A percentile compares a stretch with the other conserved stretches of the same genome.
phyloP scores from a whole-genome alignment of 2,888 invertebrate species.

The Meloe dianella region DNA sequence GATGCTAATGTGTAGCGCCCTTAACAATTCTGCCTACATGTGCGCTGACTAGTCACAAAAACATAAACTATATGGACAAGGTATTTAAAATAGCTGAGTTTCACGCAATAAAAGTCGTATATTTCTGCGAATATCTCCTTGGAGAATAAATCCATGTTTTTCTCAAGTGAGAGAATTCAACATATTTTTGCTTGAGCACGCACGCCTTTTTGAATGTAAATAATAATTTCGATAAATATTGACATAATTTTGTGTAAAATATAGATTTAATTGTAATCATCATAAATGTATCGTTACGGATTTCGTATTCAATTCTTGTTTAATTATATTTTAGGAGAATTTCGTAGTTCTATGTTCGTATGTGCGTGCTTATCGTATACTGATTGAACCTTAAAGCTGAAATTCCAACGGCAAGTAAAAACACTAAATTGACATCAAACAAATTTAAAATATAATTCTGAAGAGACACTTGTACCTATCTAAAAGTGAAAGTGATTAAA shows the following conservation, averaged over 20 bases:
- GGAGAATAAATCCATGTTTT: background rate
- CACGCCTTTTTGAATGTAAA: background rate
- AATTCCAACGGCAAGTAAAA: background rate
- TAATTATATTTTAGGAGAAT: background rate
- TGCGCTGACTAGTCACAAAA: no score
- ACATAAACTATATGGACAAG: background rate
- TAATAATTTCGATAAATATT: background rate
- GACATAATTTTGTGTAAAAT: background rate
- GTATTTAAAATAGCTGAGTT: background rate
- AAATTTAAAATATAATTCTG: background rate
- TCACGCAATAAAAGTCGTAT: background rate
- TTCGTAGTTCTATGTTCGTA: no score
- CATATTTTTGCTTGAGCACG: background rate
- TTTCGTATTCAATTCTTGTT: background rate
- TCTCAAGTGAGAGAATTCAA: background rate
- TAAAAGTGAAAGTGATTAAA: background rate
- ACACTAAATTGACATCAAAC: background rate
- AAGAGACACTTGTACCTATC: background rate
- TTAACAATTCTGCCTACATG: no score
- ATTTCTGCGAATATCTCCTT: background rate
- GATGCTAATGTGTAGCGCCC: no score
- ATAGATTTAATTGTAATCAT: background rate
- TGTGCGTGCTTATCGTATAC: background rate
- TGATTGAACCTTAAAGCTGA: background rate
- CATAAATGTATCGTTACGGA: background rate